Evolutionary conservation across 1,140 invertebrate species (phyloP), one percentile per base, ranked within the genome.

Genomic region (Leguminivora glycinivorella): DNA sequence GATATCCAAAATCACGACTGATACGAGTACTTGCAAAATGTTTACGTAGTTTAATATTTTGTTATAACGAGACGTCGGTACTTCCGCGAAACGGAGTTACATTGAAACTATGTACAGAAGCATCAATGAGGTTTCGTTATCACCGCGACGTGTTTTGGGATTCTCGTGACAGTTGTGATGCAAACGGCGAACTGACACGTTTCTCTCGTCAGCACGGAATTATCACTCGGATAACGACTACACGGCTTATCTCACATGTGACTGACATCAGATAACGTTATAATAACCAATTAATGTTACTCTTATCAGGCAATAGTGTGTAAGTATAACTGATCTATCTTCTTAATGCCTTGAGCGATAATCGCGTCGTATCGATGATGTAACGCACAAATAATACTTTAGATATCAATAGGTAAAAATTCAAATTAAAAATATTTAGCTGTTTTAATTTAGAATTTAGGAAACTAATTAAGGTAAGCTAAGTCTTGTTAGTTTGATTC

Each of bases 121-220:
- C n/a, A 26, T 63, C 58, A 14, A 17, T 63, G 25, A 63, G 26
- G 58, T 29, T 63, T 63, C 58, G 58, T 63, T 63, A 63, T 63
- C 58, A 63, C 26, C 29, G 14, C 17, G 14, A 63, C 58, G 58
- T 63, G 58, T 29, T 63, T 29, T n/a, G 58, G 58, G 58, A 63
- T 29, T 29, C 58, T 63, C 58, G 58, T 63, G 25, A 63, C 17
- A 29, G 25, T 52, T 22, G 47, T 52, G 47, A 22, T 52, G 24
- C 56, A 26, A 63, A 31, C 58, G 25, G 4, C 25, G 58, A 17
- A 63, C 26, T 63, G 12, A 25, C 58, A 63, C 58, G 58, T 63
- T 29, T 31, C 14, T 63, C 14, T 14, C 58, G 58, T 63, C 58
- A 63, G 58, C 58, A 29, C 0, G 6, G 31, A 63, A 63, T 63